Percentiles rank a stretch among this genome's conserved stretches.
Conservation (phyloP, 2,888 invertebrate genomes). For the Apamea sordens region DNA sequence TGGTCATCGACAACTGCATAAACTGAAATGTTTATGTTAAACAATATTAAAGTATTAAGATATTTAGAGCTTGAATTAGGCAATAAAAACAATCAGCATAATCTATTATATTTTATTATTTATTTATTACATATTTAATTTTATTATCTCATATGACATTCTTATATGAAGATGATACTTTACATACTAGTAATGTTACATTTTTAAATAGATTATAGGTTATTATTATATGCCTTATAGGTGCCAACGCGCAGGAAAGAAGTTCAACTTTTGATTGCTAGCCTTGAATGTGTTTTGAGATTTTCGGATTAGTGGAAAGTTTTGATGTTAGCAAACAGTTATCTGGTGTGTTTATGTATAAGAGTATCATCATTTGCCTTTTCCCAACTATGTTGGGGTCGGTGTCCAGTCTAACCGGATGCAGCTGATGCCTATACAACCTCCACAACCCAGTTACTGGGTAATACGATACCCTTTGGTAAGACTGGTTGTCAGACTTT, state of each 20-base stretch:
- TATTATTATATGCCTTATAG: neutral
- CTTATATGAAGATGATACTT: conserved; percentile 48
- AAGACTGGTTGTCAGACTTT: too few species aligned
- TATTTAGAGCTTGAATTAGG: conserved; percentile 56
- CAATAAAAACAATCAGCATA: conserved; percentile 61
- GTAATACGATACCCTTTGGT: too few species aligned
- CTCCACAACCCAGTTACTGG: too few species aligned
- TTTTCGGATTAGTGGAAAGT: conserved; percentile 24
- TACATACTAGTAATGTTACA: conserved; percentile 58
- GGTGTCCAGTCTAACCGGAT: neutral
- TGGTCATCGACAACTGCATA: conserved; percentile 25
- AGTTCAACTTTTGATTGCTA: conserved; percentile 13
- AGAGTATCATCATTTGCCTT: neutral
- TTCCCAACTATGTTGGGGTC: neutral
- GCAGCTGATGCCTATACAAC: too few species aligned
- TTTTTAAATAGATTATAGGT: conserved; percentile 61
- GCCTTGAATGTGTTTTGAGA: conserved; percentile 32
- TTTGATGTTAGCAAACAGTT: neutral
- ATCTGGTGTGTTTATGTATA: neutral
- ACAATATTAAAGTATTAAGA: conserved; percentile 56
- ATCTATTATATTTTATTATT: conserved; percentile 57
- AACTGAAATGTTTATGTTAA: conserved; percentile 45
- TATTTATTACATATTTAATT: conserved; percentile 49
- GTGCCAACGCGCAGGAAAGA: conserved; percentile 9
- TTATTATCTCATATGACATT: conserved; percentile 51